A percentile compares a stretch with the other conserved stretches of the same genome.
These are phyloP conservation scores for Strigamia maritima DNA, from an alignment of 2,888 invertebrate species.

Conservation along the genomic window DNA sequence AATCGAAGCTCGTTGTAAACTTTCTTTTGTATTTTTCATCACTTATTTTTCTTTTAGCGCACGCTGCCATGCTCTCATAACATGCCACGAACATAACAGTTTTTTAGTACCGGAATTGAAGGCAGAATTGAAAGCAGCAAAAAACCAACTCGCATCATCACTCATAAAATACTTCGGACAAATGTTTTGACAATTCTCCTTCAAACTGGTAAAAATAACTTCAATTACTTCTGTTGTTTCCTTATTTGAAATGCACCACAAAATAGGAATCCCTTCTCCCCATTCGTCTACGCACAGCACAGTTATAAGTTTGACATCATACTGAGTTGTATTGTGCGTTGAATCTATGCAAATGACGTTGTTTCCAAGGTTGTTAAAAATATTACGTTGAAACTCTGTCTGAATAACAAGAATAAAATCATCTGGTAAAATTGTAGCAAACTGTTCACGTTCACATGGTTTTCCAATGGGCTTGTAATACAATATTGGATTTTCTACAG, in stretches of 20 bases:
- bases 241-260: background rate
- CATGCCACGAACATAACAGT: background rate
- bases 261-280: background rate
- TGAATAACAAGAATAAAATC: conserved; percentile 2
- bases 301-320: background rate
- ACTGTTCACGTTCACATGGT: background rate
- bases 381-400: background rate
- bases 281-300: background rate
- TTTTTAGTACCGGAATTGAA: background rate
- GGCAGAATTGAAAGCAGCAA: background rate
- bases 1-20: background rate
- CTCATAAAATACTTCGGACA: background rate
- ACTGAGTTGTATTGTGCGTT: background rate
- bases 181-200: background rate
- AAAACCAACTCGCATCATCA: background rate
- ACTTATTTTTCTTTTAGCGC: background rate
- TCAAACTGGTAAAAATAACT: background rate
- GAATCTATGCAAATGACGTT: background rate
- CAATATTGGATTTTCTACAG: too few species aligned
- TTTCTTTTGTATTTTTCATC: background rate
- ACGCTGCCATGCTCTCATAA: background rate
- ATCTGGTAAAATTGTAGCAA: too few species aligned
- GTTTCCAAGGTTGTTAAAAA: background rate
- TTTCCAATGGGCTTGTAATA: background rate
- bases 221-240: background rate